Conservation (phyloP, 2,888 invertebrate species). For the Urechis unicinctus region DNA sequence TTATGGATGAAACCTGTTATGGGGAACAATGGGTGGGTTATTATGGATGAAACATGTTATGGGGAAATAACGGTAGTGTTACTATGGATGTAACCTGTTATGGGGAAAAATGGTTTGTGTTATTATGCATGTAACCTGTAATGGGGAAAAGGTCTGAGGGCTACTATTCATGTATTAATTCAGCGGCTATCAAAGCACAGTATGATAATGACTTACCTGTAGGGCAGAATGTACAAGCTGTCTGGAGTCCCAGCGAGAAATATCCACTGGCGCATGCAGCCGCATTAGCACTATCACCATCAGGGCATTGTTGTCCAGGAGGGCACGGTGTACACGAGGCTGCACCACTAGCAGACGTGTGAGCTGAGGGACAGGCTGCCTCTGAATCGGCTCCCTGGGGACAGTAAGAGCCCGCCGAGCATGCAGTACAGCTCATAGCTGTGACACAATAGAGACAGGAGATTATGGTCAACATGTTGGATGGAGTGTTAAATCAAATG, state of each 20-base stretch:
- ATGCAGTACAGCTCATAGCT: slow-evolving; percentile 36
- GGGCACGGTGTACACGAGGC: slow-evolving; percentile 35
- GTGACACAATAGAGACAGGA: slow-evolving; percentile 8
- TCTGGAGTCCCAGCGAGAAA: slow-evolving; percentile 35
- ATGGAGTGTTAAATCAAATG: too few relatives aligned
- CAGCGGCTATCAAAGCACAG: slow-evolving; percentile 20
- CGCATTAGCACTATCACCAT: slow-evolving; percentile 25
- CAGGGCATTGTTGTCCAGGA: slow-evolving; percentile 36
- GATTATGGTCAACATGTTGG: too few relatives aligned
- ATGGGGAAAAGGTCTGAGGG: too few relatives aligned
- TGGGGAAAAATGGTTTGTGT: too few relatives aligned
- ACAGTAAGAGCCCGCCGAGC: slow-evolving; percentile 36
- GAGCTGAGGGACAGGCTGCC: slow-evolving; percentile 29
- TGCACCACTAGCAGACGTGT: slow-evolving; percentile 26
- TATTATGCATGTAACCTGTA: too few relatives aligned
- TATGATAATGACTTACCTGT: slow-evolving; percentile 37
- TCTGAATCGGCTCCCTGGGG: slow-evolving; percentile 31
- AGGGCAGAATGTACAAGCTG: slow-evolving; percentile 18
- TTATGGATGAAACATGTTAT: too few relatives aligned
- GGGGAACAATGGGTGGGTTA: too few relatives aligned
- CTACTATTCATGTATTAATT: not conserved
- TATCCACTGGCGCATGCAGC: slow-evolving; percentile 30
- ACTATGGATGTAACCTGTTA: too few relatives aligned
- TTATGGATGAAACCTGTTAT: too few relatives aligned
- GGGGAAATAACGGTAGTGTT: too few relatives aligned